phyloP scores from a whole-genome alignment of 2,797 vertebrate genomes.

The Centroberyx gerrardi region DNA sequence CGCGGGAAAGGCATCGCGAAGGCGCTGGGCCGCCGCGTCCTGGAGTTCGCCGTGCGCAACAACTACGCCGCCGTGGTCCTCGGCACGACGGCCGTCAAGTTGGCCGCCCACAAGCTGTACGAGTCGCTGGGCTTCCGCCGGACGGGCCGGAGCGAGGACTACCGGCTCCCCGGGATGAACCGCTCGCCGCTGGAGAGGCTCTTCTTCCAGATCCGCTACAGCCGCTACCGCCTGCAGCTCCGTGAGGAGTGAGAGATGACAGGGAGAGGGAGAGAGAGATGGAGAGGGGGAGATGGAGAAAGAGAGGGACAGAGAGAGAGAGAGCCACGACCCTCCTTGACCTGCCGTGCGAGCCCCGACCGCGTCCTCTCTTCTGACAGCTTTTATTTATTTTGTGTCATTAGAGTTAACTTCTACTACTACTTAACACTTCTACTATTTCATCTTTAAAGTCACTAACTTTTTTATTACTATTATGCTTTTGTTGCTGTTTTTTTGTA shows the following conservation, averaged over 20 bases:
- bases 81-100: slow-evolving; percentile 97
- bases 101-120: slow-evolving; percentile 98
- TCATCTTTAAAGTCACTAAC: slow-evolving; percentile 78
- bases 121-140: slow-evolving; percentile 98
- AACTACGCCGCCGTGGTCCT: slow-evolving; percentile 96
- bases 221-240: slow-evolving; percentile 98
- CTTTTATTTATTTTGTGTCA: slow-evolving; percentile 84
- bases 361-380: slow-evolving; percentile 78
- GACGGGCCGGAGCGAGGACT: slow-evolving; percentile 91
- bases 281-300: slow-evolving; percentile 45
- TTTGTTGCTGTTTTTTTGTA: slow-evolving; percentile 79
- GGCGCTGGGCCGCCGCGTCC: slow-evolving; percentile 94
- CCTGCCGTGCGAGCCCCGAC: slow-evolving; percentile 63
- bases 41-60: slow-evolving; percentile 97
- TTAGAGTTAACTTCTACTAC: slow-evolving; percentile 75
- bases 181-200: slow-evolving; percentile 94
- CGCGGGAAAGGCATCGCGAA: slow-evolving; percentile 98
- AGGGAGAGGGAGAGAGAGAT: slow-evolving; percentile 66
- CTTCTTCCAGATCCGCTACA: slow-evolving; percentile 99
- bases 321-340: slow-evolving; percentile 74
- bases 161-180: slow-evolving; percentile 95
- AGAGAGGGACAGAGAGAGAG: slow-evolving; percentile 38
- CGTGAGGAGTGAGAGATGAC: slow-evolving; percentile 93
- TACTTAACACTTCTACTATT: slow-evolving; percentile 73
- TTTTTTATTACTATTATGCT: slow-evolving; percentile 75